phyloP scores from a whole-genome alignment of 1,140 invertebrate species.

The Euglossa dilemma region DNA sequence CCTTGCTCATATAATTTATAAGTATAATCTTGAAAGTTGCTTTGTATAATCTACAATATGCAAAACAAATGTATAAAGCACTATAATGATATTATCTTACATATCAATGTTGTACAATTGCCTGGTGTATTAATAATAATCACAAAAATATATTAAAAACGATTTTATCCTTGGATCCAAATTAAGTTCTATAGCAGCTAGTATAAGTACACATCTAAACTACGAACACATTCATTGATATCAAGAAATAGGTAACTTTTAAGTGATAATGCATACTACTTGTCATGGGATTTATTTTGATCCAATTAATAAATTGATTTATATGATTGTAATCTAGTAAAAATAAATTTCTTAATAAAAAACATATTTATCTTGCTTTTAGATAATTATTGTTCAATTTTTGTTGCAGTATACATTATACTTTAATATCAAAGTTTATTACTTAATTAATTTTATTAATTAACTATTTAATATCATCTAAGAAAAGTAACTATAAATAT shows the following conservation, averaged over 20 bases:
- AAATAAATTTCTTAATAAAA: background rate
- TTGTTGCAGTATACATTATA: background rate
- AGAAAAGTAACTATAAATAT: background rate
- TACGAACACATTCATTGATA: conserved; percentile 7
- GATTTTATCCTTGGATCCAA: background rate
- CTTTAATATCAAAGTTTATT: background rate
- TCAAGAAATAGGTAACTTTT: background rate
- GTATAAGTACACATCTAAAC: background rate
- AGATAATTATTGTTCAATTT: background rate
- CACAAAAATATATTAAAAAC: conserved; percentile 22
- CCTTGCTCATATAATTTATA: conserved; percentile 15
- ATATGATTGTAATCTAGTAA: background rate
- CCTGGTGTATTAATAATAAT: background rate
- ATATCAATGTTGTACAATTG: conserved; percentile 4
- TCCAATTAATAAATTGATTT: conserved; percentile 9
- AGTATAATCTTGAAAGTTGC: background rate
- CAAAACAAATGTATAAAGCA: conserved; percentile 9
- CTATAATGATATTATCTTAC: background rate
- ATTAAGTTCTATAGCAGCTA: background rate
- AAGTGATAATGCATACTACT: background rate
- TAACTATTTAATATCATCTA: background rate
- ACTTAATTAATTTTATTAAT: background rate
- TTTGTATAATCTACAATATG: background rate
- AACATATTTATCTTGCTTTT: background rate
- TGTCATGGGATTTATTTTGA: background rate